Percentiles rank a stretch among this genome's conserved stretches.
Evolutionary conservation across 1,140 invertebrate species (phyloP).

Genomic region (Chrysopa pallens): DNA sequence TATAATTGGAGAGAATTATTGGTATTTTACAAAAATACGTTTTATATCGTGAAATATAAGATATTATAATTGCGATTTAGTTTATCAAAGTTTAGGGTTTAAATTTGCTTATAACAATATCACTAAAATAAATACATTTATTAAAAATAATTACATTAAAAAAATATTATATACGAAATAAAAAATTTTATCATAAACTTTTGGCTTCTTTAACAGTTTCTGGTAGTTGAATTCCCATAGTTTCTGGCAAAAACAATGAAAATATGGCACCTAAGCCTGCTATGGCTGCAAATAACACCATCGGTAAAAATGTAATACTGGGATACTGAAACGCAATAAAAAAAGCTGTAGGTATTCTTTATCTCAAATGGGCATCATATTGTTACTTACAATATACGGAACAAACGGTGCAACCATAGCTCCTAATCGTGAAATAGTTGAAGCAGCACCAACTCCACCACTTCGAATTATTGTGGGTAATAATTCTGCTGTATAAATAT

Average conservation of each 20-base stretch:
- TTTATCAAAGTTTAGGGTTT: no score
- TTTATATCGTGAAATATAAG: no score
- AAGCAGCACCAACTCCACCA: slow-evolving; percentile 35
- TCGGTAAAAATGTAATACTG: slow-evolving; percentile 21
- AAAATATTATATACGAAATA: background rate
- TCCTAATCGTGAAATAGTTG: slow-evolving; percentile 36
- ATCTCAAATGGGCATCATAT: no score
- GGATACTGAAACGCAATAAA: no score
- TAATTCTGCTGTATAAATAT: slow-evolving; percentile 41
- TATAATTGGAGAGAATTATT: no score
- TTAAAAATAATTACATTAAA: background rate
- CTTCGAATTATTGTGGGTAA: slow-evolving; percentile 37
- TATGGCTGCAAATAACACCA: slow-evolving; percentile 31
- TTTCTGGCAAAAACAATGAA: slow-evolving; percentile 35
- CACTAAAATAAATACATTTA: background rate
- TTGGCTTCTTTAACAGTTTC: slow-evolving; percentile 30
- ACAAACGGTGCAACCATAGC: slow-evolving; percentile 42
- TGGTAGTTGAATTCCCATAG: slow-evolving; percentile 34
- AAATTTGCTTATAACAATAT: no score
- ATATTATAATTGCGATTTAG: no score
- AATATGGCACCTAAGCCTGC: slow-evolving; percentile 30
- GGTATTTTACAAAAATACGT: no score
- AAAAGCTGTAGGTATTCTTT: no score
- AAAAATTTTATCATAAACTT: slow-evolving; percentile 7
- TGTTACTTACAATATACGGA: slow-evolving; percentile 27